Percentiles rank a stretch among this genome's conserved stretches.
Evolutionary conservation across 35 echinoderm and acorn worm genomes (phyloP).

Genomic region (Lytechinus variegatus): DNA sequence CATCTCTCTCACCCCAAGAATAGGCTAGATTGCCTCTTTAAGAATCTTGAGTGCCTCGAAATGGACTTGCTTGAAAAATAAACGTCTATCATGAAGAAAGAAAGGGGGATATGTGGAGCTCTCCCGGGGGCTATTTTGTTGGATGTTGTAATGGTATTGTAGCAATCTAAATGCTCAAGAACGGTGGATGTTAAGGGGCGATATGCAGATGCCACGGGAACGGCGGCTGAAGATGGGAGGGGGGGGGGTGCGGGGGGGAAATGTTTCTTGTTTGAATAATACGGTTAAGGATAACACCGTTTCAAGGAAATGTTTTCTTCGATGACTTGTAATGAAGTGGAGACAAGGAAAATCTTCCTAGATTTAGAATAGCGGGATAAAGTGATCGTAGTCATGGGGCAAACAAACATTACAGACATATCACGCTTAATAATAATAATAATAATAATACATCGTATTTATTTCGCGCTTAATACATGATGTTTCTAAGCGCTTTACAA

Average conservation of each 20-base stretch:
- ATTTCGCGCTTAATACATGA: no score
- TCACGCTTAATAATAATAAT: no score
- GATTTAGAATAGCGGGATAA: background rate
- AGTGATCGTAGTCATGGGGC: background rate
- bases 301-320: background rate
- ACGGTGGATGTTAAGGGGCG: background rate
- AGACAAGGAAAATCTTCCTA: background rate
- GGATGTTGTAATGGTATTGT: background rate
- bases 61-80: conserved; percentile 19
- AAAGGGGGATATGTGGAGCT: background rate
- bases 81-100: background rate
- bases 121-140: conserved; percentile 1
- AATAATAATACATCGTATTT: no score
- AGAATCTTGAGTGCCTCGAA: background rate
- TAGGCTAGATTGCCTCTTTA: background rate
- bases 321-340: background rate
- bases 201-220: background rate
- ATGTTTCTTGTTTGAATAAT: background rate
- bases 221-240: background rate
- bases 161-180: conserved; percentile 2
- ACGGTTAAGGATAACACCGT: background rate
- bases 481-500: no score
- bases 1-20: background rate
- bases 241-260: background rate
- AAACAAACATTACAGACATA: background rate